Evolutionary conservation across 2,113 vertebrate species (phyloP).

Genomic region (Procapra przewalskii): DNA sequence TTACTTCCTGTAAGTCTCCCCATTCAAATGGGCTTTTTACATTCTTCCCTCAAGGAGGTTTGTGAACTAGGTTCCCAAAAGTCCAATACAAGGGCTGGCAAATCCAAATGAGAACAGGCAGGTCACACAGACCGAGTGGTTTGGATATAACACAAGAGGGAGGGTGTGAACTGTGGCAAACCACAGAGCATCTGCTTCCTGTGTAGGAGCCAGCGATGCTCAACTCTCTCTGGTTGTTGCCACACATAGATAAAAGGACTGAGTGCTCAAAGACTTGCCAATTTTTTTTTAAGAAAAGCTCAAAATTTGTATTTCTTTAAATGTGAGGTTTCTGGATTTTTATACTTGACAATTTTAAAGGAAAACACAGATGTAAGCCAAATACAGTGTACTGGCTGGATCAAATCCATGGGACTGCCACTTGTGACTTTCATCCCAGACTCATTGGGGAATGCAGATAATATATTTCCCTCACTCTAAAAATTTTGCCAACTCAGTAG

Average conservation of each 20-base stretch:
- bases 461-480: not conserved
- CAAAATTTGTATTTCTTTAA: conserved; percentile 16
- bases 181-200: not conserved
- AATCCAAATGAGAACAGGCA: not conserved
- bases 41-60: not conserved
- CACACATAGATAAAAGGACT: not conserved
- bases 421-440: not conserved
- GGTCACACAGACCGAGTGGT: not conserved
- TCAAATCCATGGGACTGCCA: not conserved
- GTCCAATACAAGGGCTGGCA: not conserved
- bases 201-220: accelerated
- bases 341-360: not conserved
- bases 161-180: accelerated
- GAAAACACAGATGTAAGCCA: not conserved
- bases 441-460: not conserved
- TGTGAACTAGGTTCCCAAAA: not conserved
- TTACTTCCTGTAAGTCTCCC: not conserved
- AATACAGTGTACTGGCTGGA: not conserved
- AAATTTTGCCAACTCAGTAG: not conserved
- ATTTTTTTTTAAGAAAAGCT: not conserved
- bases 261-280: not conserved
- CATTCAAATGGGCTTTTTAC: not conserved
- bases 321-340: not conserved
- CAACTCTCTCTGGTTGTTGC: not conserved
- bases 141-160: not conserved